A percentile compares a stretch with the other conserved stretches of the same genome.
These are phyloP conservation scores for Dreissena polymorpha DNA, from an alignment of 1,140 invertebrate species.

Conservation along the genomic window DNA sequence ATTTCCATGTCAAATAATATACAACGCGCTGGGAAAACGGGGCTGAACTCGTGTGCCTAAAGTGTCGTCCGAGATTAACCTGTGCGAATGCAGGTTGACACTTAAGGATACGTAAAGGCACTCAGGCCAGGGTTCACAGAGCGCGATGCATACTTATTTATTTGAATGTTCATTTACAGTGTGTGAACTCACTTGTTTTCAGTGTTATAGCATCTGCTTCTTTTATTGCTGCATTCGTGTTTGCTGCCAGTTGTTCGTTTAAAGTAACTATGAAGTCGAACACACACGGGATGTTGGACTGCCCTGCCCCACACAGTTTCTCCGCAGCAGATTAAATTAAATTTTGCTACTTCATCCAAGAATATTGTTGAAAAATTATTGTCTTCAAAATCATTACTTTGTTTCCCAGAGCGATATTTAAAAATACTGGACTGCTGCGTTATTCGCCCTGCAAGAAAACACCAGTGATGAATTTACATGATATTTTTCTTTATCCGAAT, in stretches of 20 bases:
- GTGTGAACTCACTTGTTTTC: conserved; percentile 15
- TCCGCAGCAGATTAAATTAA: conserved; percentile 20
- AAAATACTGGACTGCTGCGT: not conserved
- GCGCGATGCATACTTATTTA: no score
- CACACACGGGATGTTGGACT: conserved; percentile 24
- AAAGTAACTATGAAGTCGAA: conserved; percentile 55
- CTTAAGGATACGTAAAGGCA: no score
- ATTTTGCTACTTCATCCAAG: conserved; percentile 33
- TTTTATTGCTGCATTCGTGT: conserved; percentile 5
- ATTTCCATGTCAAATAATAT: no score
- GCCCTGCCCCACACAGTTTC: conserved; percentile 22
- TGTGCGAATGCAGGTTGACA: no score
- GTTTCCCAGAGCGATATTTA: conserved; percentile 22
- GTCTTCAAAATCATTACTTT: conserved; percentile 26
- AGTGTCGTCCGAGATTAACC: no score
- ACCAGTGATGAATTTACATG: no score
- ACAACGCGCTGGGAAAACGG: no score
- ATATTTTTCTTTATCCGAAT: no score
- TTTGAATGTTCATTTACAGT: no score
- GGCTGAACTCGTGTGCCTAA: no score
- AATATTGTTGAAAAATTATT: conserved; percentile 54
- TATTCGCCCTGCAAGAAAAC: conserved; percentile 51
- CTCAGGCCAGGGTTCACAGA: no score
- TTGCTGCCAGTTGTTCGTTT: not conserved
- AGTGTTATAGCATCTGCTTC: not conserved